Evolutionary conservation across 2,888 invertebrate genomes (phyloP).

Genomic region (Gibbula magus): DNA sequence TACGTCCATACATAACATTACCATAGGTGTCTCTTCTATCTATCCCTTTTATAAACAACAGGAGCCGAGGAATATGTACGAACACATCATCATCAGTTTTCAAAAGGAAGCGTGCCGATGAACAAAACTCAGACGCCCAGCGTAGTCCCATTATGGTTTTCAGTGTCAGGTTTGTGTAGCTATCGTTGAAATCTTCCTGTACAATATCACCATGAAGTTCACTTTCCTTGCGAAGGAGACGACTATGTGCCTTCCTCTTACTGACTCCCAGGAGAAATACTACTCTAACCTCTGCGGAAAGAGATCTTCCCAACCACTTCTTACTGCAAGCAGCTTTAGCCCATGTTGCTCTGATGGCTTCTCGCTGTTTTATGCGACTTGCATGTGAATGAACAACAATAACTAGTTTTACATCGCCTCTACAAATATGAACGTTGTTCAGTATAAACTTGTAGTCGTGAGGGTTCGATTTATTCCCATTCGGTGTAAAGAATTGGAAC

Average conservation of each 20-base stretch:
- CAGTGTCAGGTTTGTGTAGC: neutral
- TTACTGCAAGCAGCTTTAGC: neutral
- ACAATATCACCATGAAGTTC: neutral
- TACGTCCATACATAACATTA: neutral
- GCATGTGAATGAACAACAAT: neutral
- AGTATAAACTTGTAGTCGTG: neutral
- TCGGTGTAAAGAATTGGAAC: neutral
- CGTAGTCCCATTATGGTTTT: slow-evolving; percentile 1
- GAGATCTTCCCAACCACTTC: neutral
- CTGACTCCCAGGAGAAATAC: slow-evolving; percentile 1
- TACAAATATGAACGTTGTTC: neutral
- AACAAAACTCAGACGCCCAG: neutral
- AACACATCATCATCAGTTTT: slow-evolving; percentile 10
- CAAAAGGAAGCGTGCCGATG: neutral
- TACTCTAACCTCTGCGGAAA: neutral
- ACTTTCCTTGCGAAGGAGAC: neutral
- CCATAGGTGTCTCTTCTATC: too few species aligned
- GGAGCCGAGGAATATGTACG: neutral
- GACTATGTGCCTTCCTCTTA: neutral
- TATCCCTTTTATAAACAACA: neutral
- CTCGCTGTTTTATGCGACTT: neutral
- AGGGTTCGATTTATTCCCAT: neutral
- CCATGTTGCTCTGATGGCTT: neutral
- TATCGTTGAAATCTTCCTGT: slow-evolving; percentile 1
- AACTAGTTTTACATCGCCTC: neutral